phyloP scores from a whole-genome alignment of 2,888 invertebrate species.

The Luperina nickerlii region DNA sequence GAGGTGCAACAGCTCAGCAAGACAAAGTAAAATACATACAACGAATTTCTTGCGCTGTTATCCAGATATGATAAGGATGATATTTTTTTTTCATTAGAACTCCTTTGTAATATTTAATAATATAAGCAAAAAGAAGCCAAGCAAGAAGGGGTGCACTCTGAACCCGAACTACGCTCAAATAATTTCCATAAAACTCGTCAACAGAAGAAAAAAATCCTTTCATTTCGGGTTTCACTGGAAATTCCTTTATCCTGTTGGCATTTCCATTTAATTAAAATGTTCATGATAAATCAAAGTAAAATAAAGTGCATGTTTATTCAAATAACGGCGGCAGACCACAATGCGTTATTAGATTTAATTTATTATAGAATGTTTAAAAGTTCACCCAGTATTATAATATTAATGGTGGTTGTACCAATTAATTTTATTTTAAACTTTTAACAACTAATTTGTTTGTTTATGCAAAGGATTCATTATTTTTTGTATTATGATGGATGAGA shows the following conservation, averaged over 20 bases:
- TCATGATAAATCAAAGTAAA: constrained; percentile 19
- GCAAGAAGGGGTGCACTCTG: not conserved
- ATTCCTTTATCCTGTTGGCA: constrained; percentile 3
- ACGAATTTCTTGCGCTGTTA: not conserved
- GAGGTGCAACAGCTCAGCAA: not conserved
- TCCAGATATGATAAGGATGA: not conserved
- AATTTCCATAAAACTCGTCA: not conserved
- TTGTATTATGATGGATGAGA: not conserved
- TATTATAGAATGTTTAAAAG: constrained; percentile 5
- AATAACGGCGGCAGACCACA: constrained; percentile 12
- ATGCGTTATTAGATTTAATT: constrained; percentile 18
- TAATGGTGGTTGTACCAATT: not conserved
- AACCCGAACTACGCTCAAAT: not conserved
- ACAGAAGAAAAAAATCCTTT: not conserved
- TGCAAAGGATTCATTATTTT: not conserved
- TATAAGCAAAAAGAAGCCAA: not conserved
- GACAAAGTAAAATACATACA: not conserved
- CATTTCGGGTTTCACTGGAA: not conserved
- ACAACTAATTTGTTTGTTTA: not conserved
- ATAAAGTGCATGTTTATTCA: constrained; percentile 36
- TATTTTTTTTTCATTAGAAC: not conserved
- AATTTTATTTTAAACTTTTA: constrained; percentile 10
- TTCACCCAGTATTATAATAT: constrained; percentile 21
- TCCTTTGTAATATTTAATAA: not conserved
- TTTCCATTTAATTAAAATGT: constrained; percentile 33